Evolutionary conservation across 1,140 invertebrate species (phyloP), one percentile per base, ranked within the genome.

Genomic region (Cepaea nemoralis): DNA sequence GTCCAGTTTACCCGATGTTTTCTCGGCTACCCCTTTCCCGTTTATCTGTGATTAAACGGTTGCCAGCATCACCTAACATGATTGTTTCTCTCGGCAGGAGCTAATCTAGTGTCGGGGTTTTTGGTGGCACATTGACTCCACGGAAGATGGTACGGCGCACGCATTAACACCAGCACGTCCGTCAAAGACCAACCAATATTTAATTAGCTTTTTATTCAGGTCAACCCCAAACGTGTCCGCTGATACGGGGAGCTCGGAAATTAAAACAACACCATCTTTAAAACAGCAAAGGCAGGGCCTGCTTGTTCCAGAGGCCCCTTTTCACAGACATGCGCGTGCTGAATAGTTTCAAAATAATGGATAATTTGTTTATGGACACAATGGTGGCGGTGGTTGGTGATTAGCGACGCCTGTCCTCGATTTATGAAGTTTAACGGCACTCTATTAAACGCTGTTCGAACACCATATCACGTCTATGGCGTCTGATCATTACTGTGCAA

Each of bases 391-490:
- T 37, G 6, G 50, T 50, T 39, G 27, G 63, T 59, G 77, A 69
- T 78, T 78, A 78, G 35, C 33, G 39, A 19, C 59, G 77, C 16
- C 77, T 69, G 77, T 37, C 63, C 8, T 24, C 77, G 77, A 78
- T 78, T 78, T 69, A 69, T 78, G 66, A 69, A 48, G 66, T 78
- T 74, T 74, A 14, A n/a, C 42, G 27, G 50, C 31, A 74, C 71
- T 74, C 42, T 74, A 74, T 74, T 48, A 74, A 74, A 74, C 40
- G 42, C 27, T 39, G 31, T 48, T 10, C 71, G 42, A 74, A 74
- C 71, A 6, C 12, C 19, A 48, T 33, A 39, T 42, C 42, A n/a
- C 24, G 39, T 48, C 71, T 35, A 48, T 45, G 27, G 71, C 71
- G 16, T 40, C 69, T n/a, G 37, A 50, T 74, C 71, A 50, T 74